Evolutionary conservation across 2,113 vertebrate species (phyloP), one percentile per base, ranked within the genome.

Genomic region (Panurus biarmicus): DNA sequence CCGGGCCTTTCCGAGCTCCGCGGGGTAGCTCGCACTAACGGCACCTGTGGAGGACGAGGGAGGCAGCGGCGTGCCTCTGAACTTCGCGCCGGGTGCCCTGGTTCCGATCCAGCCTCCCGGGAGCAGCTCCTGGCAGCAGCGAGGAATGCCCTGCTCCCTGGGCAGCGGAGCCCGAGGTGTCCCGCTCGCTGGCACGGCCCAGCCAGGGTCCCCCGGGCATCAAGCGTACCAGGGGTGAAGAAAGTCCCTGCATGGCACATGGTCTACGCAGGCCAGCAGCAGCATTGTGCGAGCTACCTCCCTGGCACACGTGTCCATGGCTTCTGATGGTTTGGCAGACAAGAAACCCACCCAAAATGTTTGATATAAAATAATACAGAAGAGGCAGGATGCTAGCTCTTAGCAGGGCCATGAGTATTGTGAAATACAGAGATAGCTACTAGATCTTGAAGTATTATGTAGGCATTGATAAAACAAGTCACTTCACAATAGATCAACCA

Each of bases 141-240:
- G 12, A 1, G 6, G 60, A 6, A 15, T 9, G 65, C 40, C 11
- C 40, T 4, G 44, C 35, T 35, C 22, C 33, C 75, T 0, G 36
- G 31, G 40, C 57, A 64, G 54, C 0, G 2, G 16, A 42, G 69
- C 26, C 62, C 29, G 9, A 9, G 14, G 8, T 14, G 73, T 20
- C 47, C 60, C 10, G 0, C 78, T 36, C 11, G 5, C 25, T 20
- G 67, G 25, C 38, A 22, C 5, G 10, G 33, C 58, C 12, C 51
- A 1, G 33, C 25, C 85, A 2, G 54, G 23, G 7, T 6, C 13
- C 54, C 12, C 26, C 0, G 10, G 54, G 26, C 45, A 56, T 6
- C 5, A 9, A 3, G 5, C 1, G 4, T 10, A 29, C 17, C 58
- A 0, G 62, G 11, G 7, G 26, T 2, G 69, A 25, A 8, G 24